phyloP scores from a whole-genome alignment of 2,797 vertebrate species.

The Pangasius djambal region DNA sequence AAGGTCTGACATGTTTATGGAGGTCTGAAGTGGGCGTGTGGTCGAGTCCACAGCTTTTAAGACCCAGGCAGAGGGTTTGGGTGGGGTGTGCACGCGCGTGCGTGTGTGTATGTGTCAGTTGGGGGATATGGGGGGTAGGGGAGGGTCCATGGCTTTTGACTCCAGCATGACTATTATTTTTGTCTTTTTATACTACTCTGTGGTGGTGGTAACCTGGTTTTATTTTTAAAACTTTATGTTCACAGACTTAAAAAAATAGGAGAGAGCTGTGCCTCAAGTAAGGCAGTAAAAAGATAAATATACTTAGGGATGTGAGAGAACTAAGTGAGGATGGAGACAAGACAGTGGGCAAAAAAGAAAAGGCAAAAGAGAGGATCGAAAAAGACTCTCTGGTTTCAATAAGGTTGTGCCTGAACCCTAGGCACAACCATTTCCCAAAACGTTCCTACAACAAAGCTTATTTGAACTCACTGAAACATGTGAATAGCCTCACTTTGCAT shows the following conservation, averaged over 20 bases:
- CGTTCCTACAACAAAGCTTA: background rate
- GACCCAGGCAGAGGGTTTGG: slow-evolving; percentile 65
- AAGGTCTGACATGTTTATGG: slow-evolving; percentile 81
- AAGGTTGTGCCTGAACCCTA: background rate
- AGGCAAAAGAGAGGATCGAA: background rate
- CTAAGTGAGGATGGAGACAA: slow-evolving; percentile 18
- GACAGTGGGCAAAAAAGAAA: slow-evolving; percentile 16
- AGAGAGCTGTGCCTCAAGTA: slow-evolving; percentile 76
- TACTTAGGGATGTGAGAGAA: slow-evolving; percentile 67
- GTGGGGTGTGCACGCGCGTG: slow-evolving; percentile 59
- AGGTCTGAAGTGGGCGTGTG: slow-evolving; percentile 82
- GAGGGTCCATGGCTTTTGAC: slow-evolving; percentile 78
- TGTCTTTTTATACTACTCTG: slow-evolving; percentile 67
- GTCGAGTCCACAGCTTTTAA: slow-evolving; percentile 80
- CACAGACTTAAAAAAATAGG: slow-evolving; percentile 63
- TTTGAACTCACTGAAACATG: slow-evolving; percentile 16
- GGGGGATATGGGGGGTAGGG: slow-evolving; percentile 70
- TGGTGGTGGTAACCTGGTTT: slow-evolving; percentile 71
- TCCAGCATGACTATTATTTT: slow-evolving; percentile 71
- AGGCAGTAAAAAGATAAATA: slow-evolving; percentile 78
- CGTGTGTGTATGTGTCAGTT: slow-evolving; percentile 46
- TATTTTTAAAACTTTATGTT: slow-evolving; percentile 82
- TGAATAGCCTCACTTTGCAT: slow-evolving; percentile 28
- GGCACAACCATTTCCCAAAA: background rate
- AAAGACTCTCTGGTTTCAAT: background rate